Percentiles rank a stretch among this genome's conserved stretches.
Conservation (phyloP, 2,797 vertebrate genomes). For the Notoglanidium macrostoma region DNA sequence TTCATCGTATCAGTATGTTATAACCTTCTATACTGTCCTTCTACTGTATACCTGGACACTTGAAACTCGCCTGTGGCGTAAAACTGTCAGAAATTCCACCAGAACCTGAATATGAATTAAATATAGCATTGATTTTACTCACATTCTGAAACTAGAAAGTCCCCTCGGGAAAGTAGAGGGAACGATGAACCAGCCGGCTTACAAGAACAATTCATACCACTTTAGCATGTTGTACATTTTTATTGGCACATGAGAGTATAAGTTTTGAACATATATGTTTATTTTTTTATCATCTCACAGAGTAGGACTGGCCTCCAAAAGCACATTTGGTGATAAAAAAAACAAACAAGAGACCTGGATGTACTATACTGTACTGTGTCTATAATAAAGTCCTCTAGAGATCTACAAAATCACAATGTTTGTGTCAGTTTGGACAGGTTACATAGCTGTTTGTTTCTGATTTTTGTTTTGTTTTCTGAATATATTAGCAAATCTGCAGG, state of each 20-base stretch:
- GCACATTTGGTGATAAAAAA: conserved; percentile 57
- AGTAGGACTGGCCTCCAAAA: conserved; percentile 57
- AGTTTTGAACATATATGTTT: conserved; percentile 50
- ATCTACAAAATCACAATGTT: conserved; percentile 43
- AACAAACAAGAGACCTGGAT: conserved; percentile 44
- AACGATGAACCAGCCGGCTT: not conserved
- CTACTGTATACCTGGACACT: not conserved
- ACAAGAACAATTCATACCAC: not conserved
- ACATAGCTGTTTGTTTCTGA: conserved; percentile 32
- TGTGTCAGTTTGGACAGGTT: conserved; percentile 34
- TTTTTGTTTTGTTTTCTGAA: not conserved
- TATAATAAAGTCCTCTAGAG: conserved; percentile 43
- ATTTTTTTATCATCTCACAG: conserved; percentile 47
- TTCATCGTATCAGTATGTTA: not conserved
- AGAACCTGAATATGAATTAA: conserved; percentile 35
- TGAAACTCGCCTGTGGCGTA: not conserved
- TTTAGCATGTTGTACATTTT: conserved; percentile 54
- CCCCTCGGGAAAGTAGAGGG: not conserved
- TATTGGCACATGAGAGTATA: conserved; percentile 60
- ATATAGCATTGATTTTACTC: conserved; percentile 36
- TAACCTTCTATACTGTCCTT: not conserved
- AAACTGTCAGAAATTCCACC: conserved; percentile 13
- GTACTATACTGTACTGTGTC: conserved; percentile 11
- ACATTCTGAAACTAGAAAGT: conserved; percentile 6
- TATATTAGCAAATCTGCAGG: not conserved